Evolutionary conservation across 2,797 vertebrate genomes (phyloP).

Genomic region (Girardinus metallicus): DNA sequence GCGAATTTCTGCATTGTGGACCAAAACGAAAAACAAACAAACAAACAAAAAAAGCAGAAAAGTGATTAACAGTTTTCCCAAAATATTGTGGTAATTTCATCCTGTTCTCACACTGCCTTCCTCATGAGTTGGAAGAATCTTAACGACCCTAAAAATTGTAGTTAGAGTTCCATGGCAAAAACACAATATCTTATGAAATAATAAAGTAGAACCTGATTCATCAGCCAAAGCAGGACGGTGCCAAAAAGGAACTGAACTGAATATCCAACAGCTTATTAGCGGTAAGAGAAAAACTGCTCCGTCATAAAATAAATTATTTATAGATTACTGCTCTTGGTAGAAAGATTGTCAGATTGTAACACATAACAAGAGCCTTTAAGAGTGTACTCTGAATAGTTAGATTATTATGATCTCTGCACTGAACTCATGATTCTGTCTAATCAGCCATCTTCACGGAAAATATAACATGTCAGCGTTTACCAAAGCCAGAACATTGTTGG

Average conservation of each 20-base stretch:
- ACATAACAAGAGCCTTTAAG: slow-evolving; percentile 33
- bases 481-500: slow-evolving; percentile 6
- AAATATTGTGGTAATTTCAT: background rate
- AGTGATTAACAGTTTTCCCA: background rate
- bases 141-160: background rate
- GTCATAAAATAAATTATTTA: slow-evolving; percentile 63
- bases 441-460: slow-evolving; percentile 18
- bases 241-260: slow-evolving; percentile 51
- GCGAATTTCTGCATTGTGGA: background rate
- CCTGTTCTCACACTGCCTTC: background rate
- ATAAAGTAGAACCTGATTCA: slow-evolving; percentile 40
- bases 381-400: slow-evolving; percentile 34
- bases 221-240: slow-evolving; percentile 33
- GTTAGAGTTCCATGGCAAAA: background rate
- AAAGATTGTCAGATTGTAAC: slow-evolving; percentile 28
- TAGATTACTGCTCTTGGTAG: slow-evolving; percentile 31
- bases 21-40: background rate
- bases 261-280: slow-evolving; percentile 50
- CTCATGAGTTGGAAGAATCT: background rate
- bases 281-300: slow-evolving; percentile 42
- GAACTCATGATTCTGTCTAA: slow-evolving; percentile 9
- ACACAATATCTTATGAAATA: slow-evolving; percentile 23
- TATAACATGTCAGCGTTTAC: slow-evolving; percentile 19
- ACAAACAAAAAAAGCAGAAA: background rate
- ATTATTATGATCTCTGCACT: slow-evolving; percentile 19